These are phyloP conservation scores for Atta colombica DNA, from an alignment of 1,140 invertebrate genomes.

Conservation along the genomic window DNA sequence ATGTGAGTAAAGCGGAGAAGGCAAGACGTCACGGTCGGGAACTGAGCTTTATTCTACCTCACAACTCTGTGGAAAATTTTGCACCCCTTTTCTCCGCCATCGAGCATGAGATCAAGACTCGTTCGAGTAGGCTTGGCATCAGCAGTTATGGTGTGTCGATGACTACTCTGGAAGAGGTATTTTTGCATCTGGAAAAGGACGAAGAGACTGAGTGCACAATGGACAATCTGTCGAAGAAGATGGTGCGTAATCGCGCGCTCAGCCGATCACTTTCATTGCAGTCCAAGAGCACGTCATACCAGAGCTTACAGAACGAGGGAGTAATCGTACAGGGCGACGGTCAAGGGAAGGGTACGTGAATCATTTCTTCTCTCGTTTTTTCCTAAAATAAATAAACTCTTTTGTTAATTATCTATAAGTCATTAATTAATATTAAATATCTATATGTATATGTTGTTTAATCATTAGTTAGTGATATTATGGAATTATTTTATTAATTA, in stretches of 20 bases:
- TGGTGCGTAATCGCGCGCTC: constrained; percentile 90
- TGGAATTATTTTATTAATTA: neutral
- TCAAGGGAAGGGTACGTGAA: constrained; percentile 81
- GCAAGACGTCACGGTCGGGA: constrained; percentile 91
- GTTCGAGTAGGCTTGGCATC: constrained; percentile 89
- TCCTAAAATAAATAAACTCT: neutral
- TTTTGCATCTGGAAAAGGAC: constrained; percentile 91
- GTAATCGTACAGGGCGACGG: constrained; percentile 82
- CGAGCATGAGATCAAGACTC: constrained; percentile 91
- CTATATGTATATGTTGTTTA: neutral
- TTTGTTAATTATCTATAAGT: constrained; percentile 6
- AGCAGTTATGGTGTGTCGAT: constrained; percentile 96
- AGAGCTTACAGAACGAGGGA: constrained; percentile 90
- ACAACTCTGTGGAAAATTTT: constrained; percentile 91
- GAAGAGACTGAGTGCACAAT: constrained; percentile 89
- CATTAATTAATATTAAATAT: neutral
- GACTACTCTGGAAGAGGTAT: constrained; percentile 96
- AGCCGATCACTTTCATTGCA: constrained; percentile 90
- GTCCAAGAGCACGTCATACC: constrained; percentile 91
- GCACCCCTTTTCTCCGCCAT: constrained; percentile 91
- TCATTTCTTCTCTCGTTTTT: constrained; percentile 34
- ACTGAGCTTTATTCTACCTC: constrained; percentile 92
- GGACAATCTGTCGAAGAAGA: constrained; percentile 91
- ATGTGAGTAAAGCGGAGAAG: constrained; percentile 90
- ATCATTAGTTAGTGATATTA: constrained; percentile 19